Evolutionary conservation across 2,888 invertebrate species (phyloP), one percentile per base, ranked within the genome.

Genomic region (Drosophila nr. perissopoda): DNA sequence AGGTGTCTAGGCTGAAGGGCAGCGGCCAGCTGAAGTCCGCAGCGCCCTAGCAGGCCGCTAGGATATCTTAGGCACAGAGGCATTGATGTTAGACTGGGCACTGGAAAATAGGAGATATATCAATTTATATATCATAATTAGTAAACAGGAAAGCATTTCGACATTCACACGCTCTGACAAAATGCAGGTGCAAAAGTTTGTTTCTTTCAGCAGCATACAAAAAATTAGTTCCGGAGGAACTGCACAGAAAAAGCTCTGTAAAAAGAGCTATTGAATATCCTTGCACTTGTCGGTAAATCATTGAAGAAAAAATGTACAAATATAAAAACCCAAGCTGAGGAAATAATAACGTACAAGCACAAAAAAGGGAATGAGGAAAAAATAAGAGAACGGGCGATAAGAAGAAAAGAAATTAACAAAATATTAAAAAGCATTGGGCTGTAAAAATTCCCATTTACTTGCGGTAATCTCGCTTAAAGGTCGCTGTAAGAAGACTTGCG

Each of bases 181-280:
- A 66, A 66, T 70, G 78, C 90, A 88, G 91, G 80, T 88, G 90
- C 74, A 65, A 33, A 45, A 71, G 56, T 34, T 62, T 42, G 6
- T 8, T 48, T 21, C 8, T 27, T 16, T 25, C 1, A 40, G 2
- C 40, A 13, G 36, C 36, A 27, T 8, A 21, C 18, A 40, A 75
- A 83, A 75, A 86, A 80, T 79, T 78, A 83, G 91, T 91, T 88
- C 88, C 88, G 88, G 86, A 88, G 90, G 91, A 90, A 90, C 89
- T 88, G 45, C 59, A 70, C 8, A 16, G 21, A 76, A 76, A 80
- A 90, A 67, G 42, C 45, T 48, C n/a, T 53, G 58, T 42, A 51
- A 56, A 56, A 69, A 73, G 27, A 56, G 82, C 67, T 89, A 88
- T 88, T 81, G 56, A 79, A 91, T 87, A 90, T 90, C 91, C 70